Evolutionary conservation across 2,888 invertebrate genomes (phyloP).

Genomic region (Frankliniella intonsa): DNA sequence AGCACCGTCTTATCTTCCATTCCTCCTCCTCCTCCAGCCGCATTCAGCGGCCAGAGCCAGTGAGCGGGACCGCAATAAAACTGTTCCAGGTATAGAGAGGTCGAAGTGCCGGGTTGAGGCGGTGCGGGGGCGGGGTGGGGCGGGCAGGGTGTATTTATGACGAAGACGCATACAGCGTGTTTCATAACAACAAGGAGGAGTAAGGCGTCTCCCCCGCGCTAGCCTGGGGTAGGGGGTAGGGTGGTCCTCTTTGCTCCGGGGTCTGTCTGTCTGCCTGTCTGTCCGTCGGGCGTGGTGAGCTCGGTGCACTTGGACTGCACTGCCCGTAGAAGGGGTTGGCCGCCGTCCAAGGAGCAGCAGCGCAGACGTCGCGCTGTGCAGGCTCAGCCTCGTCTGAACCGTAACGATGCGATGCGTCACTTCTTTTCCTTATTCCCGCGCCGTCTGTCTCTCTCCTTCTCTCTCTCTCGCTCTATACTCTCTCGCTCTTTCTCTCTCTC

Average conservation of each 20-base stretch:
- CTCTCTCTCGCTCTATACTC: no score
- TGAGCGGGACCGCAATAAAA: neutral
- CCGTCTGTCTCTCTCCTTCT: no score
- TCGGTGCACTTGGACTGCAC: no score
- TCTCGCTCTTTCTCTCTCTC: neutral
- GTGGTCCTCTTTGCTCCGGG: neutral
- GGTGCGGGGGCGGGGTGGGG: neutral
- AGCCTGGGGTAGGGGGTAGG: neutral
- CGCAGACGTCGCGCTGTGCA: neutral
- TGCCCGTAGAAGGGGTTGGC: no score
- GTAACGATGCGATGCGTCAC: neutral
- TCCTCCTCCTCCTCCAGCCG: neutral
- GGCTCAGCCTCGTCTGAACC: neutral
- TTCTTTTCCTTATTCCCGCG: no score
- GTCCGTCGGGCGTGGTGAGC: no score
- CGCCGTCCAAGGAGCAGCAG: neutral
- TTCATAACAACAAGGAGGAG: slow-evolving; percentile 3
- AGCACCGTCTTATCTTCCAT: neutral
- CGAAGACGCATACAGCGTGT: neutral
- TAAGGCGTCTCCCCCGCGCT: neutral
- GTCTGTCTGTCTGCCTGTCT: neutral
- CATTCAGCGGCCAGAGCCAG: neutral
- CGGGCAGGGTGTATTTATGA: neutral
- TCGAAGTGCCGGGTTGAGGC: neutral
- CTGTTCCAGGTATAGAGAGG: neutral